Conservation (phyloP, 23 tunicate species). For the Oikopleura dioica region DNA sequence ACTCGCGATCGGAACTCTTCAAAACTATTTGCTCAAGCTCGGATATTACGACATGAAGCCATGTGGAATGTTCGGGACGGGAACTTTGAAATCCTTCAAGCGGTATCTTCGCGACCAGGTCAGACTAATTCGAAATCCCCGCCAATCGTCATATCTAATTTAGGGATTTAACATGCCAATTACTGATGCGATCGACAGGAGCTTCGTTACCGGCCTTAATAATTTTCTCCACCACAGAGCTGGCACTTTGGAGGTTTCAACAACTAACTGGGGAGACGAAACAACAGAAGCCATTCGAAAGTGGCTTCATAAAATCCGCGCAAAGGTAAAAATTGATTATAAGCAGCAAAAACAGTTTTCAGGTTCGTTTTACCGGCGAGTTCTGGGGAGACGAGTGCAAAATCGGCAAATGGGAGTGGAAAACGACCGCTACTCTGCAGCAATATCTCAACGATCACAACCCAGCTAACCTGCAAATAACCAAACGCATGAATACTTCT, state of each 20-base stretch:
- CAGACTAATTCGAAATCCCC: no score
- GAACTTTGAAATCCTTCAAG: not conserved
- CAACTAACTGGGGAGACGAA: no score
- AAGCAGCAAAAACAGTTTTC: no score
- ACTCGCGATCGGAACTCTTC: not conserved
- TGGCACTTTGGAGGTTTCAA: no score
- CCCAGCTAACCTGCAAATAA: not conserved
- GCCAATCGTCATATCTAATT: no score
- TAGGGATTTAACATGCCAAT: no score
- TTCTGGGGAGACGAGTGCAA: not conserved
- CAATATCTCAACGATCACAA: conserved; percentile 13
- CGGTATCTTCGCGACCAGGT: not conserved
- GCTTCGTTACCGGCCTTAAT: no score
- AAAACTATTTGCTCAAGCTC: not conserved
- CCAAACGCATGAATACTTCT: not conserved
- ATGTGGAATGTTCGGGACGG: not conserved
- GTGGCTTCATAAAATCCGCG: no score
- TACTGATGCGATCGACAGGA: no score
- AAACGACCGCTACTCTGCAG: not conserved
- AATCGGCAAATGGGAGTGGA: not conserved
- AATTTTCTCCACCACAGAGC: no score
- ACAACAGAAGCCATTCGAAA: no score
- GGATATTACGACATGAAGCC: not conserved
- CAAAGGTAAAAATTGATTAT: no score
- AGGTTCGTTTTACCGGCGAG: not conserved